A percentile compares a stretch with the other conserved stretches of the same genome.
phyloP scores from a whole-genome alignment of 1,140 invertebrate genomes.

The Zelostemma sp. region DNA sequence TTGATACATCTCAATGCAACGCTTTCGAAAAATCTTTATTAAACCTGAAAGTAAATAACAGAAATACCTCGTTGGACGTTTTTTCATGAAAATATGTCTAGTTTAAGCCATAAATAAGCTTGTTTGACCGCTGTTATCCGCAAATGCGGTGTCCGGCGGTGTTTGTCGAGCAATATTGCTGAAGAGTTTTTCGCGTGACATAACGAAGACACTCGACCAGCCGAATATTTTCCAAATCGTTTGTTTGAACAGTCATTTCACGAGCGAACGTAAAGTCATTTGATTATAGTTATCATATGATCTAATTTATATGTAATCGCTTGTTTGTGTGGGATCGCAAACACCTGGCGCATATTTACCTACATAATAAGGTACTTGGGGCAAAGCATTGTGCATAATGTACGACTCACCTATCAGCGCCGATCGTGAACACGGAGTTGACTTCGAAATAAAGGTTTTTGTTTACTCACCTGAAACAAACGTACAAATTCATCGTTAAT shows the following conservation, averaged over 20 bases:
- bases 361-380: constrained; percentile 43
- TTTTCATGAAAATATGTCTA: no score
- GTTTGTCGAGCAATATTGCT: constrained; percentile 1
- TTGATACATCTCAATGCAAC: no score
- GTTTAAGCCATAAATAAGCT: no score
- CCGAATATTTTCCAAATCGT: constrained; percentile 10
- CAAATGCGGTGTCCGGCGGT: no score
- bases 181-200: not conserved
- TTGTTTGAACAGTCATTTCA: constrained; percentile 34
- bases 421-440: constrained; percentile 29
- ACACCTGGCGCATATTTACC: constrained; percentile 35
- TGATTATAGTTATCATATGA: constrained; percentile 18
- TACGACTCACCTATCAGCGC: constrained; percentile 56
- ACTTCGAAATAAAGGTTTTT: constrained; percentile 27
- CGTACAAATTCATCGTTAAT: constrained; percentile 22
- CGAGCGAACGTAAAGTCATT: constrained; percentile 47
- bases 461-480: constrained; percentile 62
- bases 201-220: no score
- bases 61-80: not conserved
- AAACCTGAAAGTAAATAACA: not conserved
- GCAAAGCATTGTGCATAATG: constrained; percentile 57
- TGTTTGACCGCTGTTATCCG: no score
- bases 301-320: constrained; percentile 12
- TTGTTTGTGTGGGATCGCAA: constrained; percentile 12
- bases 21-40: not conserved